Percentiles rank a stretch among this genome's conserved stretches.
Evolutionary conservation across 2,113 vertebrate species (phyloP).

Genomic region (Hemiprocne comata): DNA sequence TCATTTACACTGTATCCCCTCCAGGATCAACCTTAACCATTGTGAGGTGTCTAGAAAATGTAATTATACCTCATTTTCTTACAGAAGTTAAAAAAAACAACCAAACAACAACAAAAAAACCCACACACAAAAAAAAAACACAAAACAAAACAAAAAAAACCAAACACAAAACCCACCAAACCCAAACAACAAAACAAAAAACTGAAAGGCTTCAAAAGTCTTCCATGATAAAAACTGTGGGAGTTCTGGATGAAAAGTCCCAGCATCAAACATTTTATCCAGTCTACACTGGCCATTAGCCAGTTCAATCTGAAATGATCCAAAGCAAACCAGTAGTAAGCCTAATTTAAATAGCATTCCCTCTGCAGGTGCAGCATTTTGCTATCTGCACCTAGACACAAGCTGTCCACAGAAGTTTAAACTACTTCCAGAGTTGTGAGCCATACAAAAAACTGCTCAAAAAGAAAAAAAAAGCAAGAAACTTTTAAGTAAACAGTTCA

Average conservation of each 20-base stretch:
- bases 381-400: background rate
- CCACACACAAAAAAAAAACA: background rate
- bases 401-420: background rate
- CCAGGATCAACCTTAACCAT: background rate
- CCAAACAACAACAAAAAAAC: background rate
- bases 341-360: background rate
- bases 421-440: background rate
- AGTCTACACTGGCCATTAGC: background rate
- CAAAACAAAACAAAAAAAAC: background rate
- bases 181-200: background rate
- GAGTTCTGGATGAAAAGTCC: background rate
- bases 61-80: background rate
- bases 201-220: background rate
- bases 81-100: background rate
- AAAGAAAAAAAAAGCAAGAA: background rate
- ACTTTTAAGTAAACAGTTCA: background rate
- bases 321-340: background rate
- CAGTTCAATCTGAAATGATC: background rate
- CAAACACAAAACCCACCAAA: too few species aligned
- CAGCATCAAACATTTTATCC: conserved; percentile 21
- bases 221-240: background rate
- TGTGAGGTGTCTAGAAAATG: background rate
- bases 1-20: background rate
- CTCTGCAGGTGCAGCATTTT: background rate
- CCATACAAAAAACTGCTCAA: background rate